Percentiles rank a stretch among this genome's conserved stretches.
Conservation (phyloP, 1,140 invertebrate species). For the Akabosia matsudoensis region DNA sequence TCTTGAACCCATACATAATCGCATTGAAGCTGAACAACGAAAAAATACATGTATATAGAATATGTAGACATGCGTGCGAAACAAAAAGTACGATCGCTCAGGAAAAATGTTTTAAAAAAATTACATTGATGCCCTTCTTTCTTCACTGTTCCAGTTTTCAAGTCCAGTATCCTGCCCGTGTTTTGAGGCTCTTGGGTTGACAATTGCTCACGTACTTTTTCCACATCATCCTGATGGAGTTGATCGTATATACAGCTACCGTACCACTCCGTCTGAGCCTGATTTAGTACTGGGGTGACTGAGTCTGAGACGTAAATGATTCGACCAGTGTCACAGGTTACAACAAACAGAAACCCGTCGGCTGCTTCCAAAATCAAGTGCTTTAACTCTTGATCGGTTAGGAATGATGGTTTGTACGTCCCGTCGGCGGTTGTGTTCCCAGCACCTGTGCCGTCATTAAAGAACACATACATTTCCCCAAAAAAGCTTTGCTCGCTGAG, state of each 20-base stretch:
- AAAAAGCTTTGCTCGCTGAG: constrained; percentile 29
- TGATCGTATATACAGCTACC: constrained; percentile 91
- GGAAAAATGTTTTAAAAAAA: constrained; percentile 43
- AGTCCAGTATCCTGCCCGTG: constrained; percentile 89
- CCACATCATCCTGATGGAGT: constrained; percentile 96
- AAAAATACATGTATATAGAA: constrained; percentile 40
- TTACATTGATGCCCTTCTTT: constrained; percentile 96
- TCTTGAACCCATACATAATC: constrained; percentile 95
- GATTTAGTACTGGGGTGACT: constrained; percentile 67
- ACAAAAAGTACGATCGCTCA: not conserved
- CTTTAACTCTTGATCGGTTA: constrained; percentile 98
- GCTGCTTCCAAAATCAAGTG: constrained; percentile 98
- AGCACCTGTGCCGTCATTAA: constrained; percentile 64
- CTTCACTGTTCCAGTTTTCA: constrained; percentile 98
- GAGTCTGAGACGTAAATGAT: constrained; percentile 99
- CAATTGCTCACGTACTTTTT: constrained; percentile 96
- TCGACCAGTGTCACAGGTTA: constrained; percentile 93
- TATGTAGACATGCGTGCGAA: not conserved
- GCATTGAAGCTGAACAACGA: constrained; percentile 85
- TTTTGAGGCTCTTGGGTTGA: constrained; percentile 96
- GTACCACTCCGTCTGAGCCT: constrained; percentile 87
- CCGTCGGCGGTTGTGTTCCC: constrained; percentile 91
- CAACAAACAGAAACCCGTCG: constrained; percentile 98
- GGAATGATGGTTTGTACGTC: constrained; percentile 95
- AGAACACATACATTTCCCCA: constrained; percentile 34